These are phyloP conservation scores for Morone chrysops DNA, from an alignment of 2,113 vertebrate genomes.

Conservation along the genomic window DNA sequence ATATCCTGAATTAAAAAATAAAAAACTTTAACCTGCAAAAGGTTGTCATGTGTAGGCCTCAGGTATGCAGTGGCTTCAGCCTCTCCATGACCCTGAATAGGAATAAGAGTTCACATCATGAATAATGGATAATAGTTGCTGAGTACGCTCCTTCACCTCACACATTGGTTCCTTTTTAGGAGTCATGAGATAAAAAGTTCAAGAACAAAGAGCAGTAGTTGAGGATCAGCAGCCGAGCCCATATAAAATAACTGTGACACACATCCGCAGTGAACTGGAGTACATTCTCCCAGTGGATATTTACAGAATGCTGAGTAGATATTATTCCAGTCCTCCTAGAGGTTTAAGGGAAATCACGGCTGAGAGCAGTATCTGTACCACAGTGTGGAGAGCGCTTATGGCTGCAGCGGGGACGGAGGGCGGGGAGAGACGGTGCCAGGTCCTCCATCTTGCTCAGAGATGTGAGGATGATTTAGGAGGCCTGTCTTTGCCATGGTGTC, in stretches of 20 bases:
- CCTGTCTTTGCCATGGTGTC: constrained; percentile 69
- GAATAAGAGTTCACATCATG: constrained; percentile 15
- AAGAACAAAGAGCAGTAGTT: constrained; percentile 51
- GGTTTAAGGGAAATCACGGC: constrained; percentile 56
- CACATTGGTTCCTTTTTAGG: constrained; percentile 30
- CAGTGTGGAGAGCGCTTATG: constrained; percentile 18
- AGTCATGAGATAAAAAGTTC: constrained; percentile 53
- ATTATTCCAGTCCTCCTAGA: constrained; percentile 64
- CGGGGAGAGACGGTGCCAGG: constrained; percentile 44
- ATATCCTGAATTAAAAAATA: background rate
- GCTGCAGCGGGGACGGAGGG: constrained; percentile 46
- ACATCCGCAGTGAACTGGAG: constrained; percentile 46
- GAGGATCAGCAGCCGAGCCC: constrained; percentile 35
- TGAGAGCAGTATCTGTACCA: constrained; percentile 37
- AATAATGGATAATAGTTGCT: constrained; percentile 58
- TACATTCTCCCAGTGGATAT: constrained; percentile 60
- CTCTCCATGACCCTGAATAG: constrained; percentile 41
- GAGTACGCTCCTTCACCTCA: constrained; percentile 38
- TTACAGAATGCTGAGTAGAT: constrained; percentile 76
- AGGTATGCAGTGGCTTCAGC: constrained; percentile 15
- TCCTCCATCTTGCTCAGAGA: constrained; percentile 76
- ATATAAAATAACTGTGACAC: constrained; percentile 38
- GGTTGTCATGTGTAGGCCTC: background rate
- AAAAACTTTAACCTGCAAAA: background rate
- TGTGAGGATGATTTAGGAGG: constrained; percentile 76